phyloP scores from a whole-genome alignment of 2,888 invertebrate genomes.

The Caenorhabditis angaria region DNA sequence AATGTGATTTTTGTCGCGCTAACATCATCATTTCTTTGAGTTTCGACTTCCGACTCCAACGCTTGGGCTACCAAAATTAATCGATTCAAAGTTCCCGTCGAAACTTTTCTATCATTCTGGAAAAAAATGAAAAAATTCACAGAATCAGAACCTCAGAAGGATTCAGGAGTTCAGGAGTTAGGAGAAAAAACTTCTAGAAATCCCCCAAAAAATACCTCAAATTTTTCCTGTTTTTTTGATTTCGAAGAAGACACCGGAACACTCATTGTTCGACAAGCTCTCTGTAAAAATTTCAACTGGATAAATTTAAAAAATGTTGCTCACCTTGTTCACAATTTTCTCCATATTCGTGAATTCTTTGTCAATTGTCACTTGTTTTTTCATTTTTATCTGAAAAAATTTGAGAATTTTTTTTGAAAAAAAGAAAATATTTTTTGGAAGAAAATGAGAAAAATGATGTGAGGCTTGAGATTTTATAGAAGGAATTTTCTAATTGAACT shows the following conservation, averaged over 20 bases:
- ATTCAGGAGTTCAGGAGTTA: too few relatives aligned
- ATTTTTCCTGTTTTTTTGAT: constrained; percentile 23
- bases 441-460: not conserved
- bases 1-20: constrained; percentile 67
- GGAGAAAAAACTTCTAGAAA: not conserved
- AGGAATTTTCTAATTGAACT: not conserved
- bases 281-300: constrained; percentile 22
- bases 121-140: too few relatives aligned
- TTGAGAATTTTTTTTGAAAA: not conserved
- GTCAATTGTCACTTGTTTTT: constrained; percentile 39
- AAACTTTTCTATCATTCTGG: constrained; percentile 58
- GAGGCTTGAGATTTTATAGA: constrained; percentile 5
- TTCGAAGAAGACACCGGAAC: constrained; percentile 23
- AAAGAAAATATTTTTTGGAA: constrained; percentile 3
- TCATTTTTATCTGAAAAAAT: constrained; percentile 25
- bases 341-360: constrained; percentile 43
- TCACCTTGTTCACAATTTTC: constrained; percentile 36
- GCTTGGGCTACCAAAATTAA: constrained; percentile 69
- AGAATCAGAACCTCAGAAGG: too few relatives aligned
- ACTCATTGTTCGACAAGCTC: constrained; percentile 40
- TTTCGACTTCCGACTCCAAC: constrained; percentile 67
- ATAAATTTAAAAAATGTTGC: not conserved
- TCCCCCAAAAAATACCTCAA: constrained; percentile 18
- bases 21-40: constrained; percentile 62
- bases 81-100: constrained; percentile 69